These are phyloP conservation scores for Limnephilus auricula DNA, from an alignment of 2,888 invertebrate genomes.

Conservation along the genomic window DNA sequence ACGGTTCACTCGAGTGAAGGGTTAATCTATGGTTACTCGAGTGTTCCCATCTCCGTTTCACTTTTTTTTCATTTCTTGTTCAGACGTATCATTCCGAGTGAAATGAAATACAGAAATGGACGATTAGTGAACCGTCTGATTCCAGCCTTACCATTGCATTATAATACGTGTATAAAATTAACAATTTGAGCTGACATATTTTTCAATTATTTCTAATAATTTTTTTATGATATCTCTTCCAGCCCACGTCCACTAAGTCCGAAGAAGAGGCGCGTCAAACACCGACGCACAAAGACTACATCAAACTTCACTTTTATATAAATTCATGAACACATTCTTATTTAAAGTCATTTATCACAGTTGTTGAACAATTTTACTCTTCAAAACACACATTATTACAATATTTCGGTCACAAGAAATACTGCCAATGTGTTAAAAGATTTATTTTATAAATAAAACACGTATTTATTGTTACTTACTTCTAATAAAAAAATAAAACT, in stretches of 20 bases:
- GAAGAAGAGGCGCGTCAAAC: conserved; percentile 15
- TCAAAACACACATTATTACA: conserved; percentile 28
- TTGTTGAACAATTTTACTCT: conserved; percentile 31
- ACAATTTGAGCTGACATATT: background rate
- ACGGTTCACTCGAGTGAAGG: too few relatives aligned
- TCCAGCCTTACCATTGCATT: too few relatives aligned
- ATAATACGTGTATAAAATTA: background rate
- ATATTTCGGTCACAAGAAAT: conserved; percentile 38
- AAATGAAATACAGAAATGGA: too few relatives aligned
- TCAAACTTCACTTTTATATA: conserved; percentile 22
- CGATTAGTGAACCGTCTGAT: too few relatives aligned
- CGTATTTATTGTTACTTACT: conserved; percentile 48
- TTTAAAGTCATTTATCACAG: conserved; percentile 41
- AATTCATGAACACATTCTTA: conserved; percentile 26
- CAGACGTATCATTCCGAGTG: too few relatives aligned
- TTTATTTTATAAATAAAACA: conserved; percentile 46
- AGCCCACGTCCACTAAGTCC: conserved; percentile 50
- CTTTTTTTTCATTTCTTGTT: too few relatives aligned
- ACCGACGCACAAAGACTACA: background rate
- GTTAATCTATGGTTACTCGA: too few relatives aligned
- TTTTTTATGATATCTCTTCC: conserved; percentile 35
- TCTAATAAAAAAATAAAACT: conserved; percentile 45
- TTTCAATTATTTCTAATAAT: conserved; percentile 6
- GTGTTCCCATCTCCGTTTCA: too few relatives aligned
- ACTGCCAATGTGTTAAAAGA: conserved; percentile 37